Evolutionary conservation across 2,113 vertebrate genomes (phyloP).

Genomic region (Cyprinodon brontotheroides): DNA sequence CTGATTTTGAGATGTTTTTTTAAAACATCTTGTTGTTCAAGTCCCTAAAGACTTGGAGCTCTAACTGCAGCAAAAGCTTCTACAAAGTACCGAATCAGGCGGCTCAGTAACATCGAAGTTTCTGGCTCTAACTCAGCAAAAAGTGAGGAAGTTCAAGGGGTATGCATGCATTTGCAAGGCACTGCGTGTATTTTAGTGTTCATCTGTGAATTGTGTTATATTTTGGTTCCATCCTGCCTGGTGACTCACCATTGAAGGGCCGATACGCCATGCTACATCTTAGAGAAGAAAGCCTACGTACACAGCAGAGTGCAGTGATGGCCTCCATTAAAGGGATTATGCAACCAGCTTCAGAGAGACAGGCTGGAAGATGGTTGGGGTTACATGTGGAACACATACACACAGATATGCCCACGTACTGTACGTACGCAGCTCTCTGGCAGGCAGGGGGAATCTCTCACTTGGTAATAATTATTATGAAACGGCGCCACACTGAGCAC

Average conservation of each 20-base stretch:
- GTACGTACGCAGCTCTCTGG: slow-evolving; percentile 26
- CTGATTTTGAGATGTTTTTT: too few species aligned
- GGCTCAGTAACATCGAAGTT: not conserved
- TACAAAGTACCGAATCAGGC: not conserved
- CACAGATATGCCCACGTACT: slow-evolving; percentile 29
- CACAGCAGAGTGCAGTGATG: slow-evolving; percentile 63
- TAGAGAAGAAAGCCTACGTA: slow-evolving; percentile 36
- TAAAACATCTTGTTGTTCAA: not conserved
- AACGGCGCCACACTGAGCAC: slow-evolving; percentile 66
- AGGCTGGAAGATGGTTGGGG: slow-evolving; percentile 7
- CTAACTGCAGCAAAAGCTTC: not conserved
- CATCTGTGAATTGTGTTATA: slow-evolving; percentile 14
- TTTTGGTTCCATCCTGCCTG: slow-evolving; percentile 21
- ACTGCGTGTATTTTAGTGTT: slow-evolving; percentile 8
- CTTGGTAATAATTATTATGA: slow-evolving; percentile 75
- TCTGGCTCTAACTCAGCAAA: not conserved
- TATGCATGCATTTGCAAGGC: not conserved
- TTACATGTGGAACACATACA: slow-evolving; percentile 11
- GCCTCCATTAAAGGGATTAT: slow-evolving; percentile 71
- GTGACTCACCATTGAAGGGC: slow-evolving; percentile 53
- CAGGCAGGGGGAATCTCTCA: slow-evolving; percentile 53
- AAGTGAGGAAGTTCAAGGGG: not conserved
- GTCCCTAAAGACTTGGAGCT: not conserved
- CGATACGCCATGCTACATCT: slow-evolving; percentile 37
- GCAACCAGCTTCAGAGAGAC: slow-evolving; percentile 60